Base-by-base conservation (phyloP, 2,113 vertebrate species). In the Rhynchopsitta pachyrhyncha region DNA sequence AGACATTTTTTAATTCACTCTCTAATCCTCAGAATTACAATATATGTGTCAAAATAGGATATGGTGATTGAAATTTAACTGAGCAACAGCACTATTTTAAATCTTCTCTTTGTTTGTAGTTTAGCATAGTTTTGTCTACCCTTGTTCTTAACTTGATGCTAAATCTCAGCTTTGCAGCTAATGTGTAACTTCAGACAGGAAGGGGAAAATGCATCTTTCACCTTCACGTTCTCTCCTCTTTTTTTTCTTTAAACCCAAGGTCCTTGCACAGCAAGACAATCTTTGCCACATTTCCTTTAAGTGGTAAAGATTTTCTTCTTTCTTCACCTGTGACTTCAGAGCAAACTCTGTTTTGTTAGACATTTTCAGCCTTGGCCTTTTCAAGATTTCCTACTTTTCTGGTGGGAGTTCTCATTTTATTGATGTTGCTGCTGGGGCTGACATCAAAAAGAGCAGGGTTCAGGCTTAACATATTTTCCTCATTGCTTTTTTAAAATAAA, bases 281-380 rank as follows among this genome's bases (percentile, higher is more conserved):
- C 68, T 83, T 86, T 97, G 57, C 35, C 68, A 74, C 42, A 7
- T 78, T 91, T 96, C 55, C 85, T 95, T 96, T 49, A 70, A 96
- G 88, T 78, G 92, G 29, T 62, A 77, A 95, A 95, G 85, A 82
- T 95, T 94, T 88, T 69, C 93, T 95, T 88, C 87, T 81, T 93
- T 75, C 46, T 90, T 94, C 91, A 92, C 93, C 91, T 94, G 90
- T 94, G 95, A 91, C 96, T 95, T 62, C 82, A 86, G 93, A 82
- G 63, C 83, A 86, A 94, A 87, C 57, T 62, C 49, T 53, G 57
- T 37, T 96, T 95, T 97, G 93, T 92, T 81, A 63, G 74, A 74
- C 50, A 73, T 69, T 88, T 82, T 93, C 80, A 78, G 33, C 44
- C 62, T 75, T 80, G 41, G 57, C 73, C 88, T 73, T 97, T 94